Conservation (phyloP, 2,113 vertebrate species). For the Sitta europaea region DNA sequence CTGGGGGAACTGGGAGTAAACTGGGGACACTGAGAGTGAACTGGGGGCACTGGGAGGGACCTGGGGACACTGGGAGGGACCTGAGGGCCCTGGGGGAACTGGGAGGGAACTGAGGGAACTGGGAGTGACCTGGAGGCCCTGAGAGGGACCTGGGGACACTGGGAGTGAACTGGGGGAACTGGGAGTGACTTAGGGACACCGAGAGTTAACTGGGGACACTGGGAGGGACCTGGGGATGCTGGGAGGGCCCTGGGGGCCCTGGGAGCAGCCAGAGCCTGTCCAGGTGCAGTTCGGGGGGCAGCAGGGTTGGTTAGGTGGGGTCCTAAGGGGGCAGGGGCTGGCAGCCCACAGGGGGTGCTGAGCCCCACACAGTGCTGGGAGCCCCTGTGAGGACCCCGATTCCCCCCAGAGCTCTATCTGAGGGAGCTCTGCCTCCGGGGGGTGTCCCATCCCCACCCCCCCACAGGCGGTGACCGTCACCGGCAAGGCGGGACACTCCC, state of each 20-base stretch:
- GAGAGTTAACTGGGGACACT: not conserved
- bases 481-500: rapidly evolving
- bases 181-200: not conserved
- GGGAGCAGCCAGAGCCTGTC: not conserved
- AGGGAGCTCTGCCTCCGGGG: not conserved
- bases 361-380: rapidly evolving
- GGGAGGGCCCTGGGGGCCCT: not conserved
- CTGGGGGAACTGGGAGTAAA: too few relatives aligned
- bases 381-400: not conserved
- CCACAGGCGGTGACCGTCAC: not conserved
- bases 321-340: rapidly evolving
- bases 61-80: not conserved
- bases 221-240: too few relatives aligned
- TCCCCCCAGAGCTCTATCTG: not conserved
- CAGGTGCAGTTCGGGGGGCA: not conserved
- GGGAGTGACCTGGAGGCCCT: not conserved
- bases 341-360: not conserved
- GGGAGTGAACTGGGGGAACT: not conserved
- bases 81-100: too few relatives aligned
- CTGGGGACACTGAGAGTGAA: too few relatives aligned
- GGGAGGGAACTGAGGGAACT: too few relatives aligned
- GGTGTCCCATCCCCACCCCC: rapidly evolving
- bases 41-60: not conserved
- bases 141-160: not conserved
- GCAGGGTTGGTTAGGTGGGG: not conserved